Base-by-base conservation (phyloP, 2,113 vertebrate species). In the Zosterops lateralis region DNA sequence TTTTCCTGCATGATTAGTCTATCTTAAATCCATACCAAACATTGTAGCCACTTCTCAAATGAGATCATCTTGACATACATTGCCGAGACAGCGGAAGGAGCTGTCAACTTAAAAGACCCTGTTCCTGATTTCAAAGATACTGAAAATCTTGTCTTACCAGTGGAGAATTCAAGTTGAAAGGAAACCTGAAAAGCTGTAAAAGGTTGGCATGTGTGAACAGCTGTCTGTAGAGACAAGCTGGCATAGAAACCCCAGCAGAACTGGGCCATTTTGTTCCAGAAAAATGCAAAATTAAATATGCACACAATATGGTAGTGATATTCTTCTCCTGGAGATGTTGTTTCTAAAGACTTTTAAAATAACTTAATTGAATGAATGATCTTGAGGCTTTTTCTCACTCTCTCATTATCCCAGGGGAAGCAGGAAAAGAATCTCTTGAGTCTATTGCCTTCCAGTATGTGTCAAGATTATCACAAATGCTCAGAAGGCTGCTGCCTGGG, bases 171-270 rank as follows among this genome's bases (percentile, higher is more conserved):
- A 83, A 92, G 16, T n/a, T 65, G 56, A 90, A 92, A 79, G 31
- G 45, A 85, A 92, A 92, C 78, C 72, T 84, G 76, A 83, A 86
- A 92, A 81, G 29, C 68, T 84, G 22, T 34, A 45, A 74, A 67
- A 84, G 68, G 76, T 67, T 56, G 6, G 29, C 38, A 58, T 57
- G 51, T 70, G 36, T 17, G 14, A 90, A 47, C 68, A 95, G 51
- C 56, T 90, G 72, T 61, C 84, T 91, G 29, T 44, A 79, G 66
- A 95, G 66, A 94, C 75, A 93, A 76, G 38, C 42, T 87, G 64
- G 45, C 62, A 38, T 50, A 38, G 75, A 70, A 83, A 83, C 42
- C 42, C 53, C 54, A 32, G 25, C 31, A 87, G 58, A 95, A 76
- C 3, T 76, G 84, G 31, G 45, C 62, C 36, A 31, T 78, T 92